Percentiles rank a stretch among this genome's conserved stretches.
Conservation (phyloP, 2,113 vertebrate species). For the Euleptes europaea region DNA sequence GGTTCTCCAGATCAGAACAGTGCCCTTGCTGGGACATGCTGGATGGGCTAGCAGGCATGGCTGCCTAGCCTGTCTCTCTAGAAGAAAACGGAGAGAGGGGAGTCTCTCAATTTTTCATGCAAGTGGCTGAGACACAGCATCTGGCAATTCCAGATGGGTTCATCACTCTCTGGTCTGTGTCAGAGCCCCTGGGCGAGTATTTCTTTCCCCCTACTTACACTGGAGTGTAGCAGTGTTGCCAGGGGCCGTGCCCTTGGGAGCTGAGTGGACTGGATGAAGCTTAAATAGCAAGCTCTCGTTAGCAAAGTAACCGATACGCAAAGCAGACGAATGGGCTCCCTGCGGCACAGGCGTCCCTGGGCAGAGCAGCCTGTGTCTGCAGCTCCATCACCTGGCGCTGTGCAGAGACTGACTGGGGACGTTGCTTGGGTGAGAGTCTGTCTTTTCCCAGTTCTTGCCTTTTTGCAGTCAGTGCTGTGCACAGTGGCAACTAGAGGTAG, state of each 20-base stretch:
- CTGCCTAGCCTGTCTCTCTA: background rate
- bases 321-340: conserved; percentile 20
- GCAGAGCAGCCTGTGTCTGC: conserved; percentile 1
- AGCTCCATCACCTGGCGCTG: conserved; percentile 3
- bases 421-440: background rate
- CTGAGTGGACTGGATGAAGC: background rate
- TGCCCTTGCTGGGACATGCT: background rate
- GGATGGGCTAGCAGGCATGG: background rate
- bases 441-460: background rate
- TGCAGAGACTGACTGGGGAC: background rate
- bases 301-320: conserved; percentile 14
- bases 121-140: background rate
- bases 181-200: conserved; percentile 14
- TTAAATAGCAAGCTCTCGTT: conserved; percentile 23
- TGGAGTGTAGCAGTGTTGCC: background rate
- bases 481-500: background rate
- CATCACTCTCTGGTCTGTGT: background rate
- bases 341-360: background rate
- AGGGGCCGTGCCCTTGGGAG: background rate
- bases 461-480: background rate
- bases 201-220: conserved; percentile 9
- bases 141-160: conserved; percentile 26
- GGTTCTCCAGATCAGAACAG: no score
- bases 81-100: background rate
- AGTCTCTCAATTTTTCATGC: background rate